These are phyloP conservation scores for Cryptocephalus moraei DNA, from an alignment of 2,888 invertebrate genomes.

Conservation along the genomic window DNA sequence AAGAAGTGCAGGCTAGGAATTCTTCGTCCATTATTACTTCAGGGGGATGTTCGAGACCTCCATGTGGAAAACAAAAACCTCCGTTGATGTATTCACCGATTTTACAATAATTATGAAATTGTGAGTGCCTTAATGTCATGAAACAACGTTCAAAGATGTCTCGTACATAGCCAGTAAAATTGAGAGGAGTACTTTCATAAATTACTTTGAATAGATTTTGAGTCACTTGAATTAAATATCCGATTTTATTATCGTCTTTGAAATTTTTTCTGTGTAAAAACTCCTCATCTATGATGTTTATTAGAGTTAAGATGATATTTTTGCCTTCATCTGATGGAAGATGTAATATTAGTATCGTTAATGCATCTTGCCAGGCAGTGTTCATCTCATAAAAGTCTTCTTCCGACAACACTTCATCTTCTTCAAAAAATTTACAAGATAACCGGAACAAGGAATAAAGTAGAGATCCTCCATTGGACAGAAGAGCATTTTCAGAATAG, in stretches of 20 bases:
- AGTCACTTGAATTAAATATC: slow-evolving; percentile 19
- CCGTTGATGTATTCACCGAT: slow-evolving; percentile 27
- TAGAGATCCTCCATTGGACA: slow-evolving; percentile 35
- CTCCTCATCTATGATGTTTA: slow-evolving; percentile 15
- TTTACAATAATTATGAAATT: slow-evolving; percentile 13
- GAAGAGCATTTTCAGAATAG: slow-evolving; percentile 37
- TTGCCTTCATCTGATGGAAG: slow-evolving; percentile 13
- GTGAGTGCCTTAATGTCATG: slow-evolving; percentile 6
- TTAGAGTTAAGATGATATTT: slow-evolving; percentile 14
- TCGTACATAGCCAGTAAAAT: slow-evolving; percentile 17
- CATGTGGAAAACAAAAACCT: slow-evolving; percentile 20
- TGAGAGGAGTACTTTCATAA: slow-evolving; percentile 20
- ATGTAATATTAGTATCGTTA: slow-evolving; percentile 26
- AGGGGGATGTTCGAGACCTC: slow-evolving; percentile 7
- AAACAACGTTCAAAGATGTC: slow-evolving; percentile 22
- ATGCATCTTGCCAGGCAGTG: slow-evolving; percentile 48
- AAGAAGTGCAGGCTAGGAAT: no score
- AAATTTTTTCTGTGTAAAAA: slow-evolving; percentile 8
- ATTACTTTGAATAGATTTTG: slow-evolving; percentile 23
- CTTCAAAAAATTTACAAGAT: slow-evolving; percentile 33
- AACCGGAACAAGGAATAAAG: slow-evolving; percentile 41
- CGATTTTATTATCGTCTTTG: slow-evolving; percentile 7
- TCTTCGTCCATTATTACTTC: no score
- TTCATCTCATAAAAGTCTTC: slow-evolving; percentile 48
- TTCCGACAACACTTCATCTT: slow-evolving; percentile 32